phyloP scores from a whole-genome alignment of 2,113 vertebrate species.

The Numenius arquata region DNA sequence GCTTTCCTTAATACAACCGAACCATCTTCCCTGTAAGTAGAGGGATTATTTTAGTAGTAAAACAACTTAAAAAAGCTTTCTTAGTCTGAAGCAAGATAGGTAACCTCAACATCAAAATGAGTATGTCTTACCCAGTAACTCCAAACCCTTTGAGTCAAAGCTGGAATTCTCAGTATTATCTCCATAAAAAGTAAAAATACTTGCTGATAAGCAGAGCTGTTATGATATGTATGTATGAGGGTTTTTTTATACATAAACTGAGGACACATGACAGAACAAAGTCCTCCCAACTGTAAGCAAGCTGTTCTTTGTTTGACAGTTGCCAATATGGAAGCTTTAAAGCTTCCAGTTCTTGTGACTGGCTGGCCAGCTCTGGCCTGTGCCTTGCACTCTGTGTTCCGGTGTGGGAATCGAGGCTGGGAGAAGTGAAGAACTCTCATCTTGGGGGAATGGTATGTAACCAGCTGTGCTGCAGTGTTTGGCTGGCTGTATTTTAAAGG shows the following conservation, averaged over 20 bases:
- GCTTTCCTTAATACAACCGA: not conserved
- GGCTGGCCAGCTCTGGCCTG: not conserved
- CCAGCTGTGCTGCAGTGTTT: not conserved
- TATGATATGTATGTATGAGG: not conserved
- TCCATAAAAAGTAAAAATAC: not conserved
- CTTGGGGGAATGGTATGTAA: not conserved
- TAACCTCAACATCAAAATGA: not conserved
- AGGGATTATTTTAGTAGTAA: not conserved
- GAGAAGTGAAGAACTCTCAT: not conserved
- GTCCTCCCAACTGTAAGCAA: not conserved
- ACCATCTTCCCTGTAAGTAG: not conserved
- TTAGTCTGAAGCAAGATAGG: not conserved
- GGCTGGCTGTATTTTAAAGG: not conserved
- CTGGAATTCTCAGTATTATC: not conserved
- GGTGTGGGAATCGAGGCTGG: accelerated
- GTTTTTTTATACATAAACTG: not conserved
- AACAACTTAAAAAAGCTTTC: not conserved
- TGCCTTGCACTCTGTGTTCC: not conserved
- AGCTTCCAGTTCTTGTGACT: not conserved
- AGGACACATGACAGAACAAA: not conserved
- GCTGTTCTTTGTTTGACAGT: not conserved
- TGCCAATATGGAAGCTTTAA: not conserved
- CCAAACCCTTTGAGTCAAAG: not conserved
- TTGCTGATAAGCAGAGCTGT: not conserved
- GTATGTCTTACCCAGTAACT: not conserved